Percentiles rank a stretch among this genome's conserved stretches.
These are phyloP conservation scores for Apocheima hispidaria DNA, from an alignment of 2,888 invertebrate species.

Conservation along the genomic window DNA sequence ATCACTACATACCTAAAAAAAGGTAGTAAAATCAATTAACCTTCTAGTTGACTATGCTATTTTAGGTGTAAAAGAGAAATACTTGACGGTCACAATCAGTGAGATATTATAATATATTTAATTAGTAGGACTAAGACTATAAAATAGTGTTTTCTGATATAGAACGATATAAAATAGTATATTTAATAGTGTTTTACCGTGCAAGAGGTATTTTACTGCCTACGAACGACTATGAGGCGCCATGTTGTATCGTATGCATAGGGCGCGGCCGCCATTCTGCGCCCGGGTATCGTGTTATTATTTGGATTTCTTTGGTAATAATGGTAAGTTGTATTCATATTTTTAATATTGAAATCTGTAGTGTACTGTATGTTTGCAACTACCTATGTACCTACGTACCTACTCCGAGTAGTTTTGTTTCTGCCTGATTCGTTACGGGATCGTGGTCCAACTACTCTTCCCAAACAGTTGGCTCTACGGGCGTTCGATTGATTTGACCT, in stretches of 20 bases:
- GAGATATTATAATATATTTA: constrained; percentile 6
- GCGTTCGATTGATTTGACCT: no score
- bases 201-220: constrained; percentile 48
- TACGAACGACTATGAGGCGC: constrained; percentile 64
- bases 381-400: no score
- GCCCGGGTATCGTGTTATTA: constrained; percentile 55
- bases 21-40: background rate
- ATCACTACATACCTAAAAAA: background rate
- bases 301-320: constrained; percentile 57
- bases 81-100: constrained; percentile 19
- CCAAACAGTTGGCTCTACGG: no score
- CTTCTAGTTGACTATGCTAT: background rate
- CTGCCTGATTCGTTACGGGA: no score
- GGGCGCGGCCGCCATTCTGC: constrained; percentile 71
- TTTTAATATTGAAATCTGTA: background rate
- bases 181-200: constrained; percentile 56
- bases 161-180: constrained; percentile 3
- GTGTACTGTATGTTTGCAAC: no score
- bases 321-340: constrained; percentile 70
- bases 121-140: constrained; percentile 47
- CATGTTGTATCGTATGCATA: constrained; percentile 71
- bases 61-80: background rate
- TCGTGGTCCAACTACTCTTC: no score
- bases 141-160: constrained; percentile 33
- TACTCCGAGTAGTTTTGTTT: no score